Evolutionary conservation across 2,113 vertebrate genomes (phyloP), one percentile per base, ranked within the genome.

Genomic region (Casuarius casuarius): DNA sequence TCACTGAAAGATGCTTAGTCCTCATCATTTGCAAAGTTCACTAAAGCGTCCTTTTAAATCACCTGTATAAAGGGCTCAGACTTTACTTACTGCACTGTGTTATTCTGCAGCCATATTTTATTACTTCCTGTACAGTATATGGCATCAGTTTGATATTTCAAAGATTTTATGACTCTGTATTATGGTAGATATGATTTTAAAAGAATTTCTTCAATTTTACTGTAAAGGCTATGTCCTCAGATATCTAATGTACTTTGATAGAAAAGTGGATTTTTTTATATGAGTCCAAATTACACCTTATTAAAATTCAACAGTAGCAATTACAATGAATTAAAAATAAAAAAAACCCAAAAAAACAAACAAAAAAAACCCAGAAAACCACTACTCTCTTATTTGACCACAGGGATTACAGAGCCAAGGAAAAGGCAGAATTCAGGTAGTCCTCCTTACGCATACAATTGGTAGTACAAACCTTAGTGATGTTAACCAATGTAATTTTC

Each of bases 11-110:
- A 11, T 72, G 23, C 25, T 94, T 87, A 77, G 61, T 72, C 19
- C 56, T 94, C 44, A 87, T 68, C 25, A 75, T 77, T 89, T 91
- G 35, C 72, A 97, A 94, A 59, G 4, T 46, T 87, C 86, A 70
- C 7, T 88, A 42, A 93, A 93, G 26, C 56, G 2, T 25, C 9
- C 26, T 74, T 79, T 52, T 21, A 95, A 96, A 84, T 78, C 2
- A 68, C 51, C 52, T 46, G 31, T 82, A 93, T 56, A 89, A 68
- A 74, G 67, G 44, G 0, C 77, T 95, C 42, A 88, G 35, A 40
- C 11, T 82, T 87, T 63, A 67, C 44, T 54, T 89, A 65, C 75
- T 86, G 75, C 35, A 77, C 8, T 56, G 42, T 56, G 49, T 82
- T 17, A 90, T 67, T 96, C 95, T 72, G 28, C 65, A 62, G 89